A percentile compares a stretch with the other conserved stretches of the same genome.
phyloP scores from a whole-genome alignment of 2,113 vertebrate genomes.

The Illadopsis cleaveri region DNA sequence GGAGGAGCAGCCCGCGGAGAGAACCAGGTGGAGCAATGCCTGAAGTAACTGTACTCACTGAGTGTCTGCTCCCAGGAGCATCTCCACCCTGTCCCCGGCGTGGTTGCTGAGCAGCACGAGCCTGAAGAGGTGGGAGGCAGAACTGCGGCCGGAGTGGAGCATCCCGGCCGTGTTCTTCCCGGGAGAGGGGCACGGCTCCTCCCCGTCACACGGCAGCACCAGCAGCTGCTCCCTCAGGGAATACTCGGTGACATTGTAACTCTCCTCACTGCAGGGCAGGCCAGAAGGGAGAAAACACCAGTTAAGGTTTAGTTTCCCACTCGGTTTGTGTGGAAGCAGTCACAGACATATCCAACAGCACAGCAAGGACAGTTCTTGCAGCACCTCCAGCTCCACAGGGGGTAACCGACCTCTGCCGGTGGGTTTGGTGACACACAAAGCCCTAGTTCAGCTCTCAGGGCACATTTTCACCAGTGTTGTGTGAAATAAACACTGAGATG shows the following conservation, averaged over 20 bases:
- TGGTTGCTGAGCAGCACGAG: conserved; percentile 86
- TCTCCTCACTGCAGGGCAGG: conserved; percentile 84
- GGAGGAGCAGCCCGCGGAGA: neutral
- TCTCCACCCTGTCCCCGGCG: conserved; percentile 82
- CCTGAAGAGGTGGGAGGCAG: conserved; percentile 81
- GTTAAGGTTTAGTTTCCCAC: accelerated
- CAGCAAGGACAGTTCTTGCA: accelerated
- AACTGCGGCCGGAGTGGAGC: conserved; percentile 82
- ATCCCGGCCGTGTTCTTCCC: conserved; percentile 74
- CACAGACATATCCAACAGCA: too few species aligned
- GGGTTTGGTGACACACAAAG: neutral
- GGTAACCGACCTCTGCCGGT: neutral
- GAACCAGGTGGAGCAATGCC: neutral
- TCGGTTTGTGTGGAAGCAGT: neutral
- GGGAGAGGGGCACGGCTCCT: conserved; percentile 81
- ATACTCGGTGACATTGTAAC: conserved; percentile 90
- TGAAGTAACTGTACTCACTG: conserved; percentile 61
- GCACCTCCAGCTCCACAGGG: neutral
- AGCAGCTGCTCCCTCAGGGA: conserved; percentile 86
- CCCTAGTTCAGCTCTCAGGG: neutral
- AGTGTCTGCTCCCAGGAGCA: conserved; percentile 87
- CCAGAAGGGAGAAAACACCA: neutral
- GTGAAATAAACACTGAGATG: neutral
- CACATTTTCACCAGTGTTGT: neutral
- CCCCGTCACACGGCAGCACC: conserved; percentile 78